Percentiles rank a stretch among this genome's conserved stretches.
These are phyloP conservation scores for Teleogryllus oceanicus DNA, from an alignment of 2,888 invertebrate genomes.

Conservation along the genomic window DNA sequence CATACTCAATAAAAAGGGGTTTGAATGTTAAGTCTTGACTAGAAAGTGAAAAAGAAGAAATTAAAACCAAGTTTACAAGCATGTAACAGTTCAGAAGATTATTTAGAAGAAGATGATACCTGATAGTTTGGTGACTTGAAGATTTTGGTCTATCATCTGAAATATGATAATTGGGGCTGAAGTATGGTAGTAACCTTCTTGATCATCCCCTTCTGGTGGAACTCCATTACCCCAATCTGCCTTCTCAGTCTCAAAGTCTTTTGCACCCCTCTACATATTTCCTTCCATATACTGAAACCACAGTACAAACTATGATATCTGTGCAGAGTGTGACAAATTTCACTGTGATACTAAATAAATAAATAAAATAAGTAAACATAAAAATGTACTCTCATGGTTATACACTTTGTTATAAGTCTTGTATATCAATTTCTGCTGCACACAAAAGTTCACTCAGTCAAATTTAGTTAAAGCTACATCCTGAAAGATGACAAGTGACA, in stretches of 20 bases:
- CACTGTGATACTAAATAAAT: no score
- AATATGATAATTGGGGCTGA: conserved; percentile 94
- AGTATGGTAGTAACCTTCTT: conserved; percentile 80
- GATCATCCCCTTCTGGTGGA: conserved; percentile 76
- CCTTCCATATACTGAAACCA: conserved; percentile 69
- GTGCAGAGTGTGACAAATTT: no score
- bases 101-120: conserved; percentile 40
- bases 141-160: conserved; percentile 97
- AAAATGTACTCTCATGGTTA: no score
- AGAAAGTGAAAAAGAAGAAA: conserved; percentile 37
- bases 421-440: no score
- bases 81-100: no score
- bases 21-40: conserved; percentile 82
- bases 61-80: background rate
- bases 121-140: conserved; percentile 65
- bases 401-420: no score
- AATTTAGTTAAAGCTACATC: no score
- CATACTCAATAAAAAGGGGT: conserved; percentile 80
- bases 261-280: conserved; percentile 90
- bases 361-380: no score
- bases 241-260: conserved; percentile 86
- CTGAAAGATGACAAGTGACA: no score
- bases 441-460: no score
- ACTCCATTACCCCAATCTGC: conserved; percentile 85
- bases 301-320: no score